Base-by-base conservation (phyloP, 2,797 vertebrate species). In the Chaenodraco wilsoni region DNA sequence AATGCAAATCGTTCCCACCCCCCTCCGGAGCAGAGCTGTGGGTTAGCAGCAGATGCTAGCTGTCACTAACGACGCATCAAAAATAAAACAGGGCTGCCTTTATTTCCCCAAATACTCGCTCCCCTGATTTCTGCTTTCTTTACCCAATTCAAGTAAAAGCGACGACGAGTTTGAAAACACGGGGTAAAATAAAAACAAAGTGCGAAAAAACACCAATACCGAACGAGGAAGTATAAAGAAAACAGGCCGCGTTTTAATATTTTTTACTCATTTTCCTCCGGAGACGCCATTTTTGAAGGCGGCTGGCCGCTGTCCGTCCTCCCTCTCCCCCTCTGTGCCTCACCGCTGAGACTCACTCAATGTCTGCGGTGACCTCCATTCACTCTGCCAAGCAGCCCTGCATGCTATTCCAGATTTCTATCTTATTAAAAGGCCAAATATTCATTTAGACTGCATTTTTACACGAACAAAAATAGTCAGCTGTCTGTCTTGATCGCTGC, bases 261-360 rank as follows among this genome's bases (percentile, higher is more conserved):
- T 86, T 91, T 94, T 94, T 92, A 92, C 89, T 91, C 89, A 94
- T 95, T 94, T 94, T 95, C 92, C 90, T 91, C 84, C 87, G 90
- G 89, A 94, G 95, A 95, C 95, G 95, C 95, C 95, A 95, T 95
- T 85, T 95, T 95, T 95, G 94, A 95, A 95, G 93, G 94, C 94
- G 93, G 89, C 91, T 93, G 78, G 79, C 89, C 88, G 89, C 90
- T 85, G 89, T 91, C 89, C 86, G 86, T 92, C 86, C 91, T 89
- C 90, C 82, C 91, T 88, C 89, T 78, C 87, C 74, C 82, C 69
- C 81, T 80, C 80, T 74, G 76, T 67, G 81, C 87, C 84, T 86
- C 88, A 76, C 71, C 85, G 81, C 77, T 15, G 81, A 87, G 78
- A 77, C 88, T 90, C 84, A 78, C 85, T 81, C 83, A 52, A 48